phyloP scores from a whole-genome alignment of 2,113 vertebrate genomes.

The Trematocara stigmaticum region DNA sequence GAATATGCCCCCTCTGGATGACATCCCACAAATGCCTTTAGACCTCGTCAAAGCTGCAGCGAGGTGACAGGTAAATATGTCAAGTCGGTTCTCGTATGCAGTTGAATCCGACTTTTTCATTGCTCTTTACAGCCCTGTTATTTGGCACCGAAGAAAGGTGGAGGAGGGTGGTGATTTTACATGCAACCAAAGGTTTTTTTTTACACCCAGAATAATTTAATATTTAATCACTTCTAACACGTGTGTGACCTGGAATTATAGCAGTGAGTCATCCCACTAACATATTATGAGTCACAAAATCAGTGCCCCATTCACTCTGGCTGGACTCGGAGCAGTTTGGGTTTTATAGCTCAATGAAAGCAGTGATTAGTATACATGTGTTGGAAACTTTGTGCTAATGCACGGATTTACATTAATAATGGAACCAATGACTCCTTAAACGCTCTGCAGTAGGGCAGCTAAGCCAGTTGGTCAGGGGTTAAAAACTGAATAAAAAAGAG shows the following conservation, averaged over 20 bases:
- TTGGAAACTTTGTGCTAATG: not conserved
- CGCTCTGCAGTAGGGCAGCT: not conserved
- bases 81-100: not conserved
- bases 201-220: not conserved
- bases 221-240: not conserved
- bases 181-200: not conserved
- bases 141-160: not conserved
- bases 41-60: not conserved
- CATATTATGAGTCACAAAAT: not conserved
- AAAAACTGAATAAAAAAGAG: not conserved
- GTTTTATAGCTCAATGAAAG: not conserved
- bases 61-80: constrained; percentile 29
- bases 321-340: not conserved
- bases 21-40: not conserved
- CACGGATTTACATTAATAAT: not conserved
- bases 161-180: not conserved
- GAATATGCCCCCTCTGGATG: not conserved
- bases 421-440: not conserved
- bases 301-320: not conserved
- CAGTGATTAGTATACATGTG: not conserved
- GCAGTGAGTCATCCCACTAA: not conserved
- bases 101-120: not conserved
- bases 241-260: not conserved
- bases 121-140: not conserved
- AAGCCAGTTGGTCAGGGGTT: not conserved